Percentiles rank a stretch among this genome's conserved stretches.
These are phyloP conservation scores for Heliangelus exortis DNA, from an alignment of 2,797 vertebrate genomes.

Conservation along the genomic window DNA sequence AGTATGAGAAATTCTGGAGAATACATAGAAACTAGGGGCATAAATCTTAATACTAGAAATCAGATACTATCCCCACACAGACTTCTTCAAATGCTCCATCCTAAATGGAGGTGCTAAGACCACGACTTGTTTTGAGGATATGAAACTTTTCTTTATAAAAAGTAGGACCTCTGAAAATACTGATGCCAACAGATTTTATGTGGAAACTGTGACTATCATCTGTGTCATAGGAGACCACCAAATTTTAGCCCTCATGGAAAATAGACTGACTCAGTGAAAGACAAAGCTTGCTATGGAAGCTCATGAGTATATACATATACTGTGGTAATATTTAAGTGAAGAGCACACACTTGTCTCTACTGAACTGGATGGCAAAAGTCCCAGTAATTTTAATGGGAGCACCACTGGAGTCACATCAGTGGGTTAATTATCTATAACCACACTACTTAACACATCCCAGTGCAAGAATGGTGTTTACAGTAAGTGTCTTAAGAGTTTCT, in stretches of 20 bases:
- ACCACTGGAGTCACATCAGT: background rate
- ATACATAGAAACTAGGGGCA: background rate
- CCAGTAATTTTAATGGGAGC: background rate
- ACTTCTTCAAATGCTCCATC: background rate
- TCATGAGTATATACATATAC: accelerated
- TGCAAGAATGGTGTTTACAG: background rate
- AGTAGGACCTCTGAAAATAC: background rate
- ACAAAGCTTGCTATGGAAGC: background rate
- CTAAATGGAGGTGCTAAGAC: background rate
- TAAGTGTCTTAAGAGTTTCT: background rate
- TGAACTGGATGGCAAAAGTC: background rate
- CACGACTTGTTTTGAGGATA: background rate
- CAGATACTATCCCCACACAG: background rate
- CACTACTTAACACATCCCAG: background rate
- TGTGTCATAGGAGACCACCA: background rate
- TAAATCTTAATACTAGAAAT: background rate
- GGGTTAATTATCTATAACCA: background rate
- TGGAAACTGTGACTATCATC: background rate
- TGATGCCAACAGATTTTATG: background rate
- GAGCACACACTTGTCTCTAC: background rate
- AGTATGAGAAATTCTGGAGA: background rate
- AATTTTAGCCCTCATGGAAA: background rate
- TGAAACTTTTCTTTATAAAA: background rate
- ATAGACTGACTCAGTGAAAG: background rate
- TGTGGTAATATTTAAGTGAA: background rate